Conservation (phyloP, 2,113 vertebrate genomes). For the Pygoscelis antarcticus region DNA sequence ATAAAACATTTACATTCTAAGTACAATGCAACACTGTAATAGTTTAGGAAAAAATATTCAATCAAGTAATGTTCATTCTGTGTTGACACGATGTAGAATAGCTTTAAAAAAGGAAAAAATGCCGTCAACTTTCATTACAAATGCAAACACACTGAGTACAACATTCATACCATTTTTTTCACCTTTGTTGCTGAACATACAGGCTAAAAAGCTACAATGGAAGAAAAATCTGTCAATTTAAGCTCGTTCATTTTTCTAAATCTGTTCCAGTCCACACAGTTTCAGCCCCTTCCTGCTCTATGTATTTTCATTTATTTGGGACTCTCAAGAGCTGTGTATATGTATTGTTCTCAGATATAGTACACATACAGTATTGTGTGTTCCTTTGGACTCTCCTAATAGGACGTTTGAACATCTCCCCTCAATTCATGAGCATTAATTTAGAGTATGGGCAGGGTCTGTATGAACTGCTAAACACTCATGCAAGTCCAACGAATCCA, state of each 20-base stretch:
- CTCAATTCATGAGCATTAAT: background rate
- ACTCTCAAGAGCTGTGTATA: slow-evolving; percentile 27
- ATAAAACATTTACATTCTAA: slow-evolving; percentile 70
- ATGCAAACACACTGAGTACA: slow-evolving; percentile 71
- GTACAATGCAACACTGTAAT: slow-evolving; percentile 70
- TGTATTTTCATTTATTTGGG: background rate
- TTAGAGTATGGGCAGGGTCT: background rate
- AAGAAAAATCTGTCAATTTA: slow-evolving; percentile 43
- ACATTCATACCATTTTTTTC: slow-evolving; percentile 67
- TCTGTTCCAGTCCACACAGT: slow-evolving; percentile 40
- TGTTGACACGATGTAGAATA: slow-evolving; percentile 58
- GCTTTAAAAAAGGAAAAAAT: slow-evolving; percentile 65
- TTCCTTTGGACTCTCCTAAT: slow-evolving; percentile 33
- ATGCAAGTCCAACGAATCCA: slow-evolving; percentile 34
- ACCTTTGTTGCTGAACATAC: slow-evolving; percentile 69
- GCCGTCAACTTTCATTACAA: slow-evolving; percentile 56
- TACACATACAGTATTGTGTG: background rate
- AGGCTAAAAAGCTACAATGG: slow-evolving; percentile 65
- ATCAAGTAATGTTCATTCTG: slow-evolving; percentile 60
- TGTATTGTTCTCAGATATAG: background rate
- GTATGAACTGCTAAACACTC: slow-evolving; percentile 31
- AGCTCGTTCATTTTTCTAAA: slow-evolving; percentile 23
- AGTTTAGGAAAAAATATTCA: slow-evolving; percentile 49
- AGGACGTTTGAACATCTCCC: slow-evolving; percentile 2
- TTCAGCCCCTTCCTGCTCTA: slow-evolving; percentile 57